Base-by-base conservation (phyloP, 2,113 vertebrate genomes). In the Hyaena hyaena region DNA sequence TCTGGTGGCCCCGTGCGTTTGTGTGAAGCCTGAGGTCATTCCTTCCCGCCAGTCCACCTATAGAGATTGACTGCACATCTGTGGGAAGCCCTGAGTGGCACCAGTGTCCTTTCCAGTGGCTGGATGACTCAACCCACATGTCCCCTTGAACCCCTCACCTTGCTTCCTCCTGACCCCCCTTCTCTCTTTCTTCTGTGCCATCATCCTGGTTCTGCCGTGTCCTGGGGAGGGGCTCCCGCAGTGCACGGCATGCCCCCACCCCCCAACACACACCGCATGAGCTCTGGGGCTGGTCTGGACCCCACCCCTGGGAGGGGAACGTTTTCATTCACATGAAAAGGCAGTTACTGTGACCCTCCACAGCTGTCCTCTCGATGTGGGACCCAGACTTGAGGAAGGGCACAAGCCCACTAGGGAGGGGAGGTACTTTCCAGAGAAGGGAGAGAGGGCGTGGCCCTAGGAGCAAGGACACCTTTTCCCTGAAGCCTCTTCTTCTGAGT, bases 261-360 rank as follows among this genome's bases (percentile, higher is more conserved):
- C 4, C 39, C 73, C 39, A 3, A 39, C 39, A 39, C 3, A 39
- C 39, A 76, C 24, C 43, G 19, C 39, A 5, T 16, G 23, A 76
- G 73, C 73, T 28, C 39, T 45, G 39, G 2, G 4, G 15, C 43
- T 48, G 43, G 74, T 26, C 26, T 31, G 31, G 35, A 26, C 26
- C 35, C 28, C 0, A 0, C 15, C 50, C 50, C 50, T 50, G 50
- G 2, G 11, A 12, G 23, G 74, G 74, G 48, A 71, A 21, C 53
- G 48, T 12, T 8, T 50, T 61, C 33, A 35, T 35, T 39, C 39
- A 35, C 5, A 2, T 45, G 45, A 65, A 73, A 81, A 53, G 24
- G 17, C 50, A 14, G 28, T 73, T 79, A 33, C 26, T 24, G 2
- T 74, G 4, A 93, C 17, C 16, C 31, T 74, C 0, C 0, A 9